phyloP scores from a whole-genome alignment of 2,888 invertebrate genomes.

The Cyaniris semiargus region DNA sequence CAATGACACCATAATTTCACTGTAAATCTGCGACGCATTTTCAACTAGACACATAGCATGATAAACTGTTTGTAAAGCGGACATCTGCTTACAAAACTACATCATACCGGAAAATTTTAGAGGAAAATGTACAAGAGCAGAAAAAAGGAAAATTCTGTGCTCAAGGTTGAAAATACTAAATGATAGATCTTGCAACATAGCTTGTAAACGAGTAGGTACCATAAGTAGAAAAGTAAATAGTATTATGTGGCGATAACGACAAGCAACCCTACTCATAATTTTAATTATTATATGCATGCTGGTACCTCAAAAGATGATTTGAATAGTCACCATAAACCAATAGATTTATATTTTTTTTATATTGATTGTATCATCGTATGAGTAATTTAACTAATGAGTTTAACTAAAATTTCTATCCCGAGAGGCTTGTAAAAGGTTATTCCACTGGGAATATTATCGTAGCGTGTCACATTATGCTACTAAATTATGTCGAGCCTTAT shows the following conservation, averaged over 20 bases:
- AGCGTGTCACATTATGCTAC: background rate
- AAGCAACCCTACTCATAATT: too few relatives aligned
- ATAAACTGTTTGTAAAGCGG: too few relatives aligned
- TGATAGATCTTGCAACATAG: too few relatives aligned
- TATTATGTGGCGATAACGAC: too few relatives aligned
- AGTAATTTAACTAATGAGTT: background rate
- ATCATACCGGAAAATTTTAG: background rate
- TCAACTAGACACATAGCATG: too few relatives aligned
- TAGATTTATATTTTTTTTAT: too few relatives aligned
- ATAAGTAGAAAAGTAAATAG: too few relatives aligned
- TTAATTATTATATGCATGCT: too few relatives aligned
- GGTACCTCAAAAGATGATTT: background rate
- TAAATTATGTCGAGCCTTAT: slow-evolving; percentile 20
- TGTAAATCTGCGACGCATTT: too few relatives aligned
- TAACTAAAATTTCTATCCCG: background rate
- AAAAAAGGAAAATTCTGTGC: background rate
- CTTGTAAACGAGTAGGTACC: too few relatives aligned
- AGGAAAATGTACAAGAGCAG: background rate
- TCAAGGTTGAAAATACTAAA: background rate
- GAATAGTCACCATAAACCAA: background rate
- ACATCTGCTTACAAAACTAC: background rate
- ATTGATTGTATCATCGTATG: too few relatives aligned
- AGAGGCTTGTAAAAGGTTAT: background rate
- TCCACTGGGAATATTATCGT: background rate
- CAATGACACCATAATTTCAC: too few relatives aligned